Percentiles rank a stretch among this genome's conserved stretches.
These are phyloP conservation scores for Chrysogorgia sp. DNA, from an alignment of 92 coral and sea anemone genomes.

Conservation along the genomic window DNA sequence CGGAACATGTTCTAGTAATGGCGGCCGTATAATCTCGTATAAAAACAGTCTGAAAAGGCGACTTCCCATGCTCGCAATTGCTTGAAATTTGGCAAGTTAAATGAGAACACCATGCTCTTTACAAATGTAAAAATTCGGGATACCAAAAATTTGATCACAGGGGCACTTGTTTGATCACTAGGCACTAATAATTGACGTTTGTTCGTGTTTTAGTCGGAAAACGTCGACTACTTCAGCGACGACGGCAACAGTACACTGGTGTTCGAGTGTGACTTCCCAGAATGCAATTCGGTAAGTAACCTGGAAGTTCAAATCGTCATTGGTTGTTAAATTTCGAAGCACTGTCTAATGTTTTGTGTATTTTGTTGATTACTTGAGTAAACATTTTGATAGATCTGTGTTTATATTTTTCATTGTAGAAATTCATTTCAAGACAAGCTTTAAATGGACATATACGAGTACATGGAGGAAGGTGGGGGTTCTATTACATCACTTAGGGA, in stretches of 20 bases:
- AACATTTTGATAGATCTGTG: neutral
- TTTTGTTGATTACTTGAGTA: neutral
- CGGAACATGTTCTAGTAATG: no score
- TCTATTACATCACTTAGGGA: neutral
- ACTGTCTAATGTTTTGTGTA: neutral
- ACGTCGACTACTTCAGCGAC: constrained; percentile 75
- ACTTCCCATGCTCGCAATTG: no score
- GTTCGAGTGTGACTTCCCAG: constrained; percentile 97
- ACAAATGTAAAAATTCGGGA: no score
- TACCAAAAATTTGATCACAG: no score
- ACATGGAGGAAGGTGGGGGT: constrained; percentile 93
- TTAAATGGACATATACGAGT: constrained; percentile 98
- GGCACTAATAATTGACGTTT: neutral
- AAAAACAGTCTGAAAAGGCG: no score
- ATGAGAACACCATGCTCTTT: no score
- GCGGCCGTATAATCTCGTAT: no score
- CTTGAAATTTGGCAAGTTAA: no score
- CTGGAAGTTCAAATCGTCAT: neutral
- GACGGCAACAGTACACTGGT: constrained; percentile 80
- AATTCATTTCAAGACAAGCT: constrained; percentile 98
- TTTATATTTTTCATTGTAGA: constrained; percentile 59
- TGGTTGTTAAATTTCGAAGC: no score
- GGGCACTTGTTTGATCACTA: neutral
- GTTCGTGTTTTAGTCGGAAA: constrained; percentile 5
- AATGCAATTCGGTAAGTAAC: constrained; percentile 91